Conservation (phyloP, 2,797 vertebrate species). For the Adelosebastes latens region DNA sequence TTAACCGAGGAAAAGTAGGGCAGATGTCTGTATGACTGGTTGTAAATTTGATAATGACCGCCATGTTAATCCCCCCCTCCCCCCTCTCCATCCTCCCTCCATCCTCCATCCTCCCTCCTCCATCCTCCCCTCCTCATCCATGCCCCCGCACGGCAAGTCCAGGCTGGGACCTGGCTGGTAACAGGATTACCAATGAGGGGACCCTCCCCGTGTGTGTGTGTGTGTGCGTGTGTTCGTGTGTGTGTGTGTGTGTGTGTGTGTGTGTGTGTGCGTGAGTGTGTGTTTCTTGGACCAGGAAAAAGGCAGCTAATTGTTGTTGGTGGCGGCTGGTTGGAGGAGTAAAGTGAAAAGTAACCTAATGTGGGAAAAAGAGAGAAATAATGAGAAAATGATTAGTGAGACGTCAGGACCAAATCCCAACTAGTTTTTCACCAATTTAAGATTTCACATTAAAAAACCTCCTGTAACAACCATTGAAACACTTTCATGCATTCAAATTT, state of each 20-base stretch:
- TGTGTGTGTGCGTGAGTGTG: slow-evolving; percentile 21
- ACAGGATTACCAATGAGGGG: slow-evolving; percentile 85
- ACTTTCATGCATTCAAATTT: not conserved
- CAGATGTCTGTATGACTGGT: slow-evolving; percentile 92
- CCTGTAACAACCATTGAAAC: not conserved
- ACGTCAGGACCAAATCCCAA: not conserved
- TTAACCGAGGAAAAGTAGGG: slow-evolving; percentile 87
- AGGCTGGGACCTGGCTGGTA: slow-evolving; percentile 85
- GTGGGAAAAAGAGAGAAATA: not conserved
- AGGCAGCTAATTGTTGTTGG: slow-evolving; percentile 51
- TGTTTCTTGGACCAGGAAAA: slow-evolving; percentile 5
- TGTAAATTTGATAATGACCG: slow-evolving; percentile 88
- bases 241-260: slow-evolving; percentile 2
- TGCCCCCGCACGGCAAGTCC: slow-evolving; percentile 36
- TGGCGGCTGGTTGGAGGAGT: slow-evolving; percentile 34
- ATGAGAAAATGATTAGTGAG: not conserved
- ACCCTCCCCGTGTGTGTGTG: slow-evolving; percentile 41
- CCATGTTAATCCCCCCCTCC: slow-evolving; percentile 84
- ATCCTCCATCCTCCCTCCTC: not conserved
- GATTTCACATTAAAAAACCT: not conserved
- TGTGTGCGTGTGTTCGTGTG: slow-evolving; percentile 1
- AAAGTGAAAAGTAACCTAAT: slow-evolving; percentile 36
- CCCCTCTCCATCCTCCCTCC: slow-evolving; percentile 33
- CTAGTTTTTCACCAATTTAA: not conserved
- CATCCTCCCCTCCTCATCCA: not conserved